Conservation (phyloP, 2,113 vertebrate species). For the Anolis carolinensis region DNA sequence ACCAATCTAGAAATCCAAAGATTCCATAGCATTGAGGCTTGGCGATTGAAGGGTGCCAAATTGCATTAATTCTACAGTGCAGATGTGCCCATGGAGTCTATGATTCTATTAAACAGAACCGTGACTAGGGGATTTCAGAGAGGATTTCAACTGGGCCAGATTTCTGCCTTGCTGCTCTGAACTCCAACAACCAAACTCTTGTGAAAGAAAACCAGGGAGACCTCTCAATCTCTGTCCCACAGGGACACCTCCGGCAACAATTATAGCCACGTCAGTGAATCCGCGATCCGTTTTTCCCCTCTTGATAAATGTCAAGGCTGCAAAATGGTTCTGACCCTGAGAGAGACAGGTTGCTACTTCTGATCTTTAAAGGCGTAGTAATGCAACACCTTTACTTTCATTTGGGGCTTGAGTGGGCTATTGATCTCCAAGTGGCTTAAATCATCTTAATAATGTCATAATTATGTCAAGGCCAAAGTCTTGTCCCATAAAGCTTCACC, state of each 20-base stretch:
- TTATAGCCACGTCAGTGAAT: neutral
- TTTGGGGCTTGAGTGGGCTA: slow-evolving; percentile 63
- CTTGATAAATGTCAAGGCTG: slow-evolving; percentile 34
- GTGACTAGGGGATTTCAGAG: too few species aligned
- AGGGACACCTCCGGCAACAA: neutral
- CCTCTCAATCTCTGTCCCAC: slow-evolving; percentile 7
- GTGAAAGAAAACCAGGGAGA: slow-evolving; percentile 15
- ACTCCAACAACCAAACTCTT: neutral
- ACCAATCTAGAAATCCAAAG: too few species aligned
- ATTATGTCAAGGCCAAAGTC: slow-evolving; percentile 53
- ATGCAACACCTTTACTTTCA: slow-evolving; percentile 44
- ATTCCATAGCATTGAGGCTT: too few species aligned
- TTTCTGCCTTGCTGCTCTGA: neutral
- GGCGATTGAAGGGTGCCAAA: too few species aligned
- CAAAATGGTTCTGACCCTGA: slow-evolving; percentile 42
- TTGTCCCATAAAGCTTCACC: slow-evolving; percentile 54
- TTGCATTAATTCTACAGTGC: too few species aligned
- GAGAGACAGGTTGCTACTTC: slow-evolving; percentile 57
- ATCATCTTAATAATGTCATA: slow-evolving; percentile 67
- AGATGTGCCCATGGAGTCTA: too few species aligned
- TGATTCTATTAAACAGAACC: too few species aligned
- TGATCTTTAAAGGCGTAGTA: slow-evolving; percentile 43
- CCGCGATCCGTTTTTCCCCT: slow-evolving; percentile 18
- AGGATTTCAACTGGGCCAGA: neutral
- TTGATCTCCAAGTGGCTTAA: slow-evolving; percentile 64